Conservation (phyloP, 2,797 vertebrate species). For the Mus caroli region DNA sequence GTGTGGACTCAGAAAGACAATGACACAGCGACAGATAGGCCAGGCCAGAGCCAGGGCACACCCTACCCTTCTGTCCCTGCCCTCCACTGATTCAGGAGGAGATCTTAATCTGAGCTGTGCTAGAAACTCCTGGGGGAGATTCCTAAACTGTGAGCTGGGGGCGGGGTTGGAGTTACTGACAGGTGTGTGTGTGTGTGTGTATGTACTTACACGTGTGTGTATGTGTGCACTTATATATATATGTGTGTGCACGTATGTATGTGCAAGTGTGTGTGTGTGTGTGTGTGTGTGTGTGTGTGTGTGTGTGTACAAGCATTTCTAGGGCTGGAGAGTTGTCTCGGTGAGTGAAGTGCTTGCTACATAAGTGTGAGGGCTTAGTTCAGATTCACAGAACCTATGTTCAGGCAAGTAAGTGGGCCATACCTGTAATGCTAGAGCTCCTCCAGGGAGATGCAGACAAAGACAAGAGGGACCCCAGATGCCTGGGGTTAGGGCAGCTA, state of each 20-base stretch:
- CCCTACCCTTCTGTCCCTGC: neutral
- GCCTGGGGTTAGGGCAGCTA: neutral
- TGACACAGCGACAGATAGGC: neutral
- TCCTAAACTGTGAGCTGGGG: neutral
- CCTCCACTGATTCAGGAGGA: neutral
- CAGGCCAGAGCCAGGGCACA: neutral
- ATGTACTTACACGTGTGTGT: too few relatives aligned
- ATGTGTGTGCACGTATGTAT: too few relatives aligned
- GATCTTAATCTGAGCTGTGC: neutral
- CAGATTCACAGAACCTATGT: neutral
- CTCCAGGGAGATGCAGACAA: neutral
- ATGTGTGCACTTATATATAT: too few relatives aligned
- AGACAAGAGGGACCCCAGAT: neutral
- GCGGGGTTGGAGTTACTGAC: neutral
- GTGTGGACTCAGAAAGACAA: neutral
- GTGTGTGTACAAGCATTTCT: neutral
- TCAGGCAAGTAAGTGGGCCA: neutral
- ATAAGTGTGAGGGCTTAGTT: neutral
- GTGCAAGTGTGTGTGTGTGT: too few relatives aligned
- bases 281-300: too few relatives aligned
- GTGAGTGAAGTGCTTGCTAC: neutral
- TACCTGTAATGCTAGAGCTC: neutral
- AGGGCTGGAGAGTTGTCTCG: neutral
- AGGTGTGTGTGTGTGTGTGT: neutral
- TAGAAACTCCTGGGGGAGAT: neutral